Base-by-base conservation (phyloP, 2,113 vertebrate species). In the Plectropomus leopardus region DNA sequence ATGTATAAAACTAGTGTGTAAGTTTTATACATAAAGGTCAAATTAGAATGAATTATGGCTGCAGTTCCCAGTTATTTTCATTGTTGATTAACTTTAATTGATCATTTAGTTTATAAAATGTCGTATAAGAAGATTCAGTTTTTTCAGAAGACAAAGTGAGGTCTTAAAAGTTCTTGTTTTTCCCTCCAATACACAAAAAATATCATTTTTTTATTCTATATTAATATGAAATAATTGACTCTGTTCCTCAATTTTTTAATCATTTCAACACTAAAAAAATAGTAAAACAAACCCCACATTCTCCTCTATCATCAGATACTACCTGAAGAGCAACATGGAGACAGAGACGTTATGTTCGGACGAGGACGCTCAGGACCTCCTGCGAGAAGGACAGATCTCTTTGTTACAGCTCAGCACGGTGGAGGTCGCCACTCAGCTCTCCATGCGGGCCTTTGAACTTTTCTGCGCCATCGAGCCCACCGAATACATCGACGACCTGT, bases 251-350 rank as follows among this genome's bases (percentile, higher is more conserved):
- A 32, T 4, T 32, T 32, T 4, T 32, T 32, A 32, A 6, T 40
- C 36, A 40, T 40, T 40, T 40, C 10, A 40, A 40, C 36, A 40
- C 36, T 40, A 10, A 40, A 9, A 11, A 10, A 40, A 40, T 10
- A 40, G 36, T 40, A 53, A 21, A 48, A 19, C 10, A 14, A 68
- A 60, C 4, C 5, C 2, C 19, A 26, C n/a, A 0, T 54, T 32
- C 30, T n/a, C 7, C 8, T 64, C 50, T 26, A 0, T 21, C 24
- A 15, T 1, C 66, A 99, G 98, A 84, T 99, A 99, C 90, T 99
- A 99, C 86, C 94, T 99, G 72, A 99, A 99, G 93, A 99, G 97
- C 93, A 99, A 99, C 93, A 99, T 99, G 98, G 98, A 99, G 90
- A 99, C 98, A 0, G 98, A 99, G 94, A 99, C 98, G 0, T 91